Percentiles rank a stretch among this genome's conserved stretches.
Conservation (phyloP, 2,888 invertebrate species). For the Pseudococcus longispinus region DNA sequence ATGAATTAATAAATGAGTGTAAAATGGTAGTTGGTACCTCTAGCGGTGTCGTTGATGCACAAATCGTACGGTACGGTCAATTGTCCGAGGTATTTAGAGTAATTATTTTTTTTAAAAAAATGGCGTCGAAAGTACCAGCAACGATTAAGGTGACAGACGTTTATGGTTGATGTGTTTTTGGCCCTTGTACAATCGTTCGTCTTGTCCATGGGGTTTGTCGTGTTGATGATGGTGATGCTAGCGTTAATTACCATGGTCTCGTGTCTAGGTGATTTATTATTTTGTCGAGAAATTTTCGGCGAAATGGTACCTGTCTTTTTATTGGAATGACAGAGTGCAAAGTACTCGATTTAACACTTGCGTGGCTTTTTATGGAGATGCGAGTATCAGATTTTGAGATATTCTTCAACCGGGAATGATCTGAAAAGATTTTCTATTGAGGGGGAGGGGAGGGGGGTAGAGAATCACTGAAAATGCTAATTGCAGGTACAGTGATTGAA, state of each 20-base stretch:
- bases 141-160: background rate
- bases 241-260: background rate
- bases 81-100: background rate
- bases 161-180: slow-evolving; percentile 15
- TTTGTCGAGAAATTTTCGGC: too few species aligned
- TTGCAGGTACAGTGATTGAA: too few species aligned
- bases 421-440: too few species aligned
- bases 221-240: background rate
- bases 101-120: background rate
- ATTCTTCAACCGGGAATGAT: too few species aligned
- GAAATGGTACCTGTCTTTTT: too few species aligned
- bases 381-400: too few species aligned
- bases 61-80: background rate
- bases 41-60: background rate
- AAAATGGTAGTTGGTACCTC: too few species aligned
- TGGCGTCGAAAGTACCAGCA: background rate
- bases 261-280: background rate
- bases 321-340: too few species aligned
- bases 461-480: too few species aligned
- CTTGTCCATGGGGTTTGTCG: background rate
- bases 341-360: too few species aligned
- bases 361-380: too few species aligned
- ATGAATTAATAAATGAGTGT: background rate
- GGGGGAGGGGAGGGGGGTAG: too few species aligned
- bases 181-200: background rate